These are phyloP conservation scores for Oenanthe oenanthe DNA, from an alignment of 2,113 vertebrate species.

Conservation along the genomic window DNA sequence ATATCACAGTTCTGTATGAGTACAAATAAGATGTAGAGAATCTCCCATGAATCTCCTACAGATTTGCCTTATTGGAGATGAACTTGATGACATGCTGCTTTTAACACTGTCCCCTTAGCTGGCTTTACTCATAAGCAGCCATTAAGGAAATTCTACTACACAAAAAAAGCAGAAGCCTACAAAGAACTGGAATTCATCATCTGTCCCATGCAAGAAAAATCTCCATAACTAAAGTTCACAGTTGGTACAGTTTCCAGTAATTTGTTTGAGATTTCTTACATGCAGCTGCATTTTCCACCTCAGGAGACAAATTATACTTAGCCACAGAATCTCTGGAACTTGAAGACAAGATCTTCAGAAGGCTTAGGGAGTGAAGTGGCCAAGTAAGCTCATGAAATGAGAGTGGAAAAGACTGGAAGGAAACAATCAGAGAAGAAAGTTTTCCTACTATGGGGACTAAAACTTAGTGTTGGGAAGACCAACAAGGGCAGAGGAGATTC, in stretches of 20 bases:
- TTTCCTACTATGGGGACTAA: background rate
- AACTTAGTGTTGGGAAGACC: background rate
- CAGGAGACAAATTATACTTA: background rate
- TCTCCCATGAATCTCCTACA: background rate
- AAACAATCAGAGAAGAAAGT: background rate
- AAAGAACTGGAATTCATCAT: background rate
- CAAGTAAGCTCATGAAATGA: background rate
- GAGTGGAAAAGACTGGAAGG: background rate
- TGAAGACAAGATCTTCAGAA: background rate
- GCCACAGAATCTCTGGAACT: background rate
- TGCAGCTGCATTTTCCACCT: background rate
- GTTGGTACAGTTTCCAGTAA: background rate
- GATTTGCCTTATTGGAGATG: conserved; percentile 24
- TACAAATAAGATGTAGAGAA: conserved; percentile 4
- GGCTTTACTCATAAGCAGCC: background rate
- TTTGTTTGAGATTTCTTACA: background rate
- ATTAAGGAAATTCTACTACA: background rate
- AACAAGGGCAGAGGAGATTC: background rate
- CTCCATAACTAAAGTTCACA: background rate
- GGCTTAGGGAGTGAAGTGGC: background rate
- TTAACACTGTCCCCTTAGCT: background rate
- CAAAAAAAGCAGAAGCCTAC: background rate
- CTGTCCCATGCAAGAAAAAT: background rate
- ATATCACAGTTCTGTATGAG: conserved; percentile 41
- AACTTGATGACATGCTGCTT: background rate